phyloP scores from a whole-genome alignment of 2,113 vertebrate genomes.

The Saiga tatarica region DNA sequence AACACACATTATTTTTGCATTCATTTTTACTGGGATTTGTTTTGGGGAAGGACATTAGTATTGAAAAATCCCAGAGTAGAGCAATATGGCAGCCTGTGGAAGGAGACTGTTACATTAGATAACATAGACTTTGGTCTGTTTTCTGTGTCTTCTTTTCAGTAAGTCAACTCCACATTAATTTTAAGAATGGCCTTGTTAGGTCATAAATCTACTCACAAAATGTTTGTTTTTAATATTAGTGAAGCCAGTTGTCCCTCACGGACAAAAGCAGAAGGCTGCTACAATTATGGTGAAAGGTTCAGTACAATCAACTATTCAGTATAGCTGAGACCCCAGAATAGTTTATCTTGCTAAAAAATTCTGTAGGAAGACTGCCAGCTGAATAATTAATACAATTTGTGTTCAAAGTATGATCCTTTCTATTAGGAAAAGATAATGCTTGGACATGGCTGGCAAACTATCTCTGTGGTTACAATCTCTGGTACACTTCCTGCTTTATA shows the following conservation, averaged over 20 bases:
- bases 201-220: conserved; percentile 16
- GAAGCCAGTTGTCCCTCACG: neutral
- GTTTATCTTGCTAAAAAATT: neutral
- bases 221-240: neutral
- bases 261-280: neutral
- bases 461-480: neutral
- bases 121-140: neutral
- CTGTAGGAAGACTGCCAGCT: neutral
- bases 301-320: neutral
- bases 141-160: neutral
- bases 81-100: neutral
- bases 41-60: neutral
- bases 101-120: neutral
- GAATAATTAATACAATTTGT: conserved; percentile 1
- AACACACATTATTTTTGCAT: neutral
- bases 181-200: neutral
- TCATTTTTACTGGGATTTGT: conserved; percentile 23
- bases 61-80: conserved; percentile 13
- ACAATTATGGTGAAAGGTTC: neutral
- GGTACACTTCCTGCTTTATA: neutral
- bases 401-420: conserved; percentile 13
- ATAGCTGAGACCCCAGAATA: neutral
- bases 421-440: neutral
- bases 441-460: neutral
- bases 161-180: neutral